phyloP scores from a whole-genome alignment of 2,113 vertebrate species.

The Eurypyga helias region DNA sequence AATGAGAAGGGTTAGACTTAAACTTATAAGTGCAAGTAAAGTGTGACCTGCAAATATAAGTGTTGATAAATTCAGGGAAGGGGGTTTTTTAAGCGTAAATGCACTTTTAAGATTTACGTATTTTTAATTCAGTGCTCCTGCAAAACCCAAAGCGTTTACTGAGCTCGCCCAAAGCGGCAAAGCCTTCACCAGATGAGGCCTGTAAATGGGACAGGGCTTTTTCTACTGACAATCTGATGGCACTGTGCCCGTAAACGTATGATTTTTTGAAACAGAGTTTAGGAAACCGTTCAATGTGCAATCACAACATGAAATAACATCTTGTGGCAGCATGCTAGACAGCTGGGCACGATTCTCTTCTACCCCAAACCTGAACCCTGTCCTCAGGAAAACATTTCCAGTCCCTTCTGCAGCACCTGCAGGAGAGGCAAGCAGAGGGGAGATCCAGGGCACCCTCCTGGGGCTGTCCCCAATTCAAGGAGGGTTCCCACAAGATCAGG shows the following conservation, averaged over 20 bases:
- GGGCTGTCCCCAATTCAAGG: background rate
- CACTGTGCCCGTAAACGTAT: background rate
- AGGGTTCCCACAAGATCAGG: background rate
- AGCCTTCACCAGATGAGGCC: background rate
- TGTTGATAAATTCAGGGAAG: slow-evolving; percentile 33
- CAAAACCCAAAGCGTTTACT: background rate
- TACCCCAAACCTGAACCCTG: background rate
- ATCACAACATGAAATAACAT: slow-evolving; percentile 8
- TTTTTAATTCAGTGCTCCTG: background rate
- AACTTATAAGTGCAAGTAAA: slow-evolving; percentile 67
- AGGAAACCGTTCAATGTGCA: background rate
- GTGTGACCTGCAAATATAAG: slow-evolving; percentile 69
- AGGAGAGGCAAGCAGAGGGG: background rate
- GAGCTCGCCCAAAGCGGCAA: background rate
- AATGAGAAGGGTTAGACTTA: slow-evolving; percentile 69
- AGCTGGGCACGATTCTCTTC: background rate
- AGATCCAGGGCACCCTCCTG: fast-evolving
- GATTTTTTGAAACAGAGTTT: background rate
- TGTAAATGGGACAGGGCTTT: background rate
- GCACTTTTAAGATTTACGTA: background rate
- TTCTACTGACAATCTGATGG: background rate
- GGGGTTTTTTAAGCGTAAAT: background rate
- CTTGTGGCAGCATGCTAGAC: background rate
- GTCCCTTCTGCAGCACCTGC: background rate
- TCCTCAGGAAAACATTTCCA: background rate